Evolutionary conservation across 2,888 invertebrate genomes (phyloP).

Genomic region (Scaptomyza cyrtandrae): DNA sequence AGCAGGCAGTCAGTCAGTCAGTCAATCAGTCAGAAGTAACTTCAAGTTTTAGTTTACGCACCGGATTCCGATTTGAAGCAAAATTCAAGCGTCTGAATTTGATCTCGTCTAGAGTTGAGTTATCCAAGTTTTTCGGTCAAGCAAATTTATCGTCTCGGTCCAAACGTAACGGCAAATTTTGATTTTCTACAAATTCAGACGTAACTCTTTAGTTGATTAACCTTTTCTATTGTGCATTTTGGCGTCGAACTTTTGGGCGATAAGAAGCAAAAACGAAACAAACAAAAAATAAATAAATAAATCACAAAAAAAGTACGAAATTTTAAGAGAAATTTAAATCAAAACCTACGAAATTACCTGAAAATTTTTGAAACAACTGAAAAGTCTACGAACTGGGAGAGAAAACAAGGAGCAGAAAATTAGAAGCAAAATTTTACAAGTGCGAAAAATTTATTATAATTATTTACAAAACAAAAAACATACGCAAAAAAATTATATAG

Average conservation of each 20-base stretch:
- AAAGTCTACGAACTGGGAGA: slow-evolving; percentile 56
- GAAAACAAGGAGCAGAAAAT: slow-evolving; percentile 40
- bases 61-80: slow-evolving; percentile 77
- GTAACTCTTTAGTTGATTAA: slow-evolving; percentile 73
- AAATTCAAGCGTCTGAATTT: slow-evolving; percentile 82
- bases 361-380: slow-evolving; percentile 72
- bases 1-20: slow-evolving; percentile 51
- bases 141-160: slow-evolving; percentile 67
- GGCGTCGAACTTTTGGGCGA: slow-evolving; percentile 61
- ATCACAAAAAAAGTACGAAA: slow-evolving; percentile 36
- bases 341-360: slow-evolving; percentile 84
- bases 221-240: slow-evolving; percentile 66
- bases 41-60: slow-evolving; percentile 59
- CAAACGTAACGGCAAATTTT: slow-evolving; percentile 56
- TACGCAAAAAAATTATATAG: slow-evolving; percentile 30
- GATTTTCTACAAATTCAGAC: slow-evolving; percentile 80
- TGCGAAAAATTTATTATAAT: slow-evolving; percentile 71
- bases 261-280: slow-evolving; percentile 6
- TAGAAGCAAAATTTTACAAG: slow-evolving; percentile 71
- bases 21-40: slow-evolving; percentile 44
- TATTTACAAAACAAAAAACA: slow-evolving; percentile 63
- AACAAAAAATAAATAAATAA: slow-evolving; percentile 5
- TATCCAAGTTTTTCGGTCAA: slow-evolving; percentile 72
- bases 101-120: slow-evolving; percentile 67
- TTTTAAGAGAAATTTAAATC: slow-evolving; percentile 57